A percentile compares a stretch with the other conserved stretches of the same genome.
Evolutionary conservation across 2,797 vertebrate species (phyloP).

Genomic region (Oryzias dopingdopingensis): DNA sequence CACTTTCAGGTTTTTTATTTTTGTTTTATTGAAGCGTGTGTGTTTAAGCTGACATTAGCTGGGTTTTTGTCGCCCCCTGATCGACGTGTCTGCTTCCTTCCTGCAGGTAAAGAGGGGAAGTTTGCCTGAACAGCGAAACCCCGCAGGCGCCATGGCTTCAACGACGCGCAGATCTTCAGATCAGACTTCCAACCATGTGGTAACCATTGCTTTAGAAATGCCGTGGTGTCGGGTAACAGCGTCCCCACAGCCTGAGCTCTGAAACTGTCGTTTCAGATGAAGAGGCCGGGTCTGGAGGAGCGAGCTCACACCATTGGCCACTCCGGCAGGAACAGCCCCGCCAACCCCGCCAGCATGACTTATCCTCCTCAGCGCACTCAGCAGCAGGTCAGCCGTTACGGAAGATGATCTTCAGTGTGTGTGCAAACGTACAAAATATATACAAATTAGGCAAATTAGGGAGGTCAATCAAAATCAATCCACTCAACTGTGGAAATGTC

Average conservation of each 20-base stretch:
- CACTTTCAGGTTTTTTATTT: too few relatives aligned
- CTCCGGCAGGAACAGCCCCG: slow-evolving; percentile 58
- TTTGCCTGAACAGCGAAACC: slow-evolving; percentile 57
- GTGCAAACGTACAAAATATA: too few relatives aligned
- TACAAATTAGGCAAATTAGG: too few relatives aligned
- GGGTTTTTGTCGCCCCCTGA: neutral
- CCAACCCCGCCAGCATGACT: neutral
- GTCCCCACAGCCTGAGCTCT: too few relatives aligned
- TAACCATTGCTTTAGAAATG: slow-evolving; percentile 1
- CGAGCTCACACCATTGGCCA: slow-evolving; percentile 63
- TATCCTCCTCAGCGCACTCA: slow-evolving; percentile 34
- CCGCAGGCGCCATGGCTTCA: neutral
- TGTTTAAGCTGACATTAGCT: too few relatives aligned
- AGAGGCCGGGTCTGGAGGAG: slow-evolving; percentile 59
- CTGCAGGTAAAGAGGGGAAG: slow-evolving; percentile 62
- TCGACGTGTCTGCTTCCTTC: slow-evolving; percentile 7
- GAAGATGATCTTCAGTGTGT: neutral
- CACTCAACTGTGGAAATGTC: too few relatives aligned
- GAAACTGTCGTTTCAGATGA: slow-evolving; percentile 38
- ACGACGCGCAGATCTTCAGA: slow-evolving; percentile 60
- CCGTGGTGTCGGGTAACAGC: too few relatives aligned
- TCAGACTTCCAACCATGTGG: slow-evolving; percentile 56
- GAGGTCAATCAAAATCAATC: too few relatives aligned
- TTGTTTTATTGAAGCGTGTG: too few relatives aligned
- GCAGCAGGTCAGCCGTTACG: slow-evolving; percentile 48